Evolutionary conservation across 2,113 vertebrate species (phyloP).

Genomic region (Siphamia tubifer): DNA sequence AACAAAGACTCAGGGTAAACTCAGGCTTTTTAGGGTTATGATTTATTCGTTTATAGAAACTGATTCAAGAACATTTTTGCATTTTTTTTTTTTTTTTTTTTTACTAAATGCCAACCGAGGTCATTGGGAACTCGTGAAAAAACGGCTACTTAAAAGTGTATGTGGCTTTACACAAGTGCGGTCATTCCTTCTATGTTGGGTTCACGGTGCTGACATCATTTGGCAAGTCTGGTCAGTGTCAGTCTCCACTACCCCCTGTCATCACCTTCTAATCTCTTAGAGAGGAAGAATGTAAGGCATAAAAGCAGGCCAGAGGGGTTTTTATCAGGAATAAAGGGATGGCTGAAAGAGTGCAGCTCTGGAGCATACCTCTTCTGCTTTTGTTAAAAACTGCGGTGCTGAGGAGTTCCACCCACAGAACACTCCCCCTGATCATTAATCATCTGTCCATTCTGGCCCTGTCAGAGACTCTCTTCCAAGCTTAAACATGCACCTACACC

Average conservation of each 20-base stretch:
- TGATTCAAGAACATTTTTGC: conserved; percentile 27
- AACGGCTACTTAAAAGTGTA: background rate
- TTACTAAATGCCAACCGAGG: conserved; percentile 3
- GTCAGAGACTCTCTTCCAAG: conserved; percentile 51
- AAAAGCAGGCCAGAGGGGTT: conserved; percentile 23
- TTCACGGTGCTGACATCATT: conserved; percentile 54
- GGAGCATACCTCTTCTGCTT: conserved; percentile 56
- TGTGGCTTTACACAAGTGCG: background rate
- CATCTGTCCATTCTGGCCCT: conserved; percentile 67
- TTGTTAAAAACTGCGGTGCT: conserved; percentile 51
- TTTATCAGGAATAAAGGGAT: conserved; percentile 49
- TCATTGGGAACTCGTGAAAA: background rate
- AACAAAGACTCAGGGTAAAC: conserved; percentile 49
- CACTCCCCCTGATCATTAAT: conserved; percentile 76
- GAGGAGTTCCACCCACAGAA: conserved; percentile 55
- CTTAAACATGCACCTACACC: conserved; percentile 35
- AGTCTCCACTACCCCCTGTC: conserved; percentile 43
- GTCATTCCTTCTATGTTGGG: background rate
- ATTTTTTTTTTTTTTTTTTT: too few species aligned
- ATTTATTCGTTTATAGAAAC: conserved; percentile 57
- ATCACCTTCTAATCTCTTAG: conserved; percentile 63
- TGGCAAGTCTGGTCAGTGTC: conserved; percentile 53
- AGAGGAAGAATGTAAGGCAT: conserved; percentile 46
- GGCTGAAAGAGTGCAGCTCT: conserved; percentile 43
- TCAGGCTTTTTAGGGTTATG: conserved; percentile 38